Conservation (phyloP, 2,113 vertebrate genomes). For the Suncus etruscus region DNA sequence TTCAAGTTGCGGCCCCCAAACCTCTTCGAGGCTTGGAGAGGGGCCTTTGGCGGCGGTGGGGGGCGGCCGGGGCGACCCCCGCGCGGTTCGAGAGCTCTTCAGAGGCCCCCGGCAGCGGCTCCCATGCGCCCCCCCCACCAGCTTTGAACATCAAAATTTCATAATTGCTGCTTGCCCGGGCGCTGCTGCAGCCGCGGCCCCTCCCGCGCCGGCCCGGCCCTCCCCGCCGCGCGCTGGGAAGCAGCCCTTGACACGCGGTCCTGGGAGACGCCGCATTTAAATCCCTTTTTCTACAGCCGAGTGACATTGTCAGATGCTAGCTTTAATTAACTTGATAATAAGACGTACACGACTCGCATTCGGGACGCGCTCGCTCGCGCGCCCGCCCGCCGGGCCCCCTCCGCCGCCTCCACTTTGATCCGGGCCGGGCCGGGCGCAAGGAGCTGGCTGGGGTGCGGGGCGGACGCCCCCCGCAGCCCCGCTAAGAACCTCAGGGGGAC, state of each 20-base stretch:
- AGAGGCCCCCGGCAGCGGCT: constrained; percentile 56
- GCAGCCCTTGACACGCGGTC: constrained; percentile 97
- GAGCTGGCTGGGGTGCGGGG: neutral
- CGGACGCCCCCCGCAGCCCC: neutral
- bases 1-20: constrained; percentile 89
- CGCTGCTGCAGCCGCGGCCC: constrained; percentile 75
- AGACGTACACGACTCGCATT: constrained; percentile 96
- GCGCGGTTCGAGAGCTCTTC: constrained; percentile 75
- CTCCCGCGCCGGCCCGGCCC: constrained; percentile 71
- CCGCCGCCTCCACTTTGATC: constrained; percentile 50
- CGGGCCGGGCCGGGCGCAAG: neutral
- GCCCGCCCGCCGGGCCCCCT: constrained; percentile 81
- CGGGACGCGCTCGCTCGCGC: constrained; percentile 91
- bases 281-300: constrained; percentile 99
- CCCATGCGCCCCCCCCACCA: constrained; percentile 23
- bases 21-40: constrained; percentile 88
- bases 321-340: constrained; percentile 99
- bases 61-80: constrained; percentile 63
- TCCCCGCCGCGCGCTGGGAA: constrained; percentile 92
- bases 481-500: neutral
- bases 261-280: constrained; percentile 98
- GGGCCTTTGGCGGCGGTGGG: constrained; percentile 84
- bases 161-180: constrained; percentile 95
- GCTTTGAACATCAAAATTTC: constrained; percentile 95
- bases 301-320: constrained; percentile 99